Evolutionary conservation across 2,113 vertebrate species (phyloP).

Genomic region (Willisornis vidua): DNA sequence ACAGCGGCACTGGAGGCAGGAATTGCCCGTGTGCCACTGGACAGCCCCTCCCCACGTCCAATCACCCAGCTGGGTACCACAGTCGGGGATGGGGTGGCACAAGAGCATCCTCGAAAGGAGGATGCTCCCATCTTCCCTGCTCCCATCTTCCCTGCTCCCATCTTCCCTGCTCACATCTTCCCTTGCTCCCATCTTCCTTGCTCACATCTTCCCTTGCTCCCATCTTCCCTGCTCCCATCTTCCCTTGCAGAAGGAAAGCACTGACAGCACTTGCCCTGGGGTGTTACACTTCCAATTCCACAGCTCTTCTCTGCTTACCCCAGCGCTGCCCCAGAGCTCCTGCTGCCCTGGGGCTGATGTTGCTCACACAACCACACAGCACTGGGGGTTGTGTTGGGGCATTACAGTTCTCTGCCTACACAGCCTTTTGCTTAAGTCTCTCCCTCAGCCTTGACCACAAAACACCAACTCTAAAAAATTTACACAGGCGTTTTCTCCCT

Average conservation of each 20-base stretch:
- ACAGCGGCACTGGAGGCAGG: background rate
- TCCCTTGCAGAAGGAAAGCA: background rate
- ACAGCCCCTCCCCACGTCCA: background rate
- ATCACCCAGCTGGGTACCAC: background rate
- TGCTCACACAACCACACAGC: accelerated
- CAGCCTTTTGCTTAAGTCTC: background rate
- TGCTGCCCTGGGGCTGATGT: background rate
- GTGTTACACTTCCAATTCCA: background rate
- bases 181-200: background rate
- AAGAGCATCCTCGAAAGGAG: background rate
- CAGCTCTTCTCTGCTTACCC: background rate
- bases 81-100: accelerated
- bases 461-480: background rate
- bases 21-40: background rate
- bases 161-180: background rate
- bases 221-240: background rate
- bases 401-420: accelerated
- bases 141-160: background rate
- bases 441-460: background rate
- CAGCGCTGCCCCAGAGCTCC: background rate
- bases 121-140: background rate
- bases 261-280: background rate
- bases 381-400: accelerated
- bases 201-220: background rate
- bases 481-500: background rate